Conservation (phyloP, 2,113 vertebrate species). For the Cinclus cinclus region DNA sequence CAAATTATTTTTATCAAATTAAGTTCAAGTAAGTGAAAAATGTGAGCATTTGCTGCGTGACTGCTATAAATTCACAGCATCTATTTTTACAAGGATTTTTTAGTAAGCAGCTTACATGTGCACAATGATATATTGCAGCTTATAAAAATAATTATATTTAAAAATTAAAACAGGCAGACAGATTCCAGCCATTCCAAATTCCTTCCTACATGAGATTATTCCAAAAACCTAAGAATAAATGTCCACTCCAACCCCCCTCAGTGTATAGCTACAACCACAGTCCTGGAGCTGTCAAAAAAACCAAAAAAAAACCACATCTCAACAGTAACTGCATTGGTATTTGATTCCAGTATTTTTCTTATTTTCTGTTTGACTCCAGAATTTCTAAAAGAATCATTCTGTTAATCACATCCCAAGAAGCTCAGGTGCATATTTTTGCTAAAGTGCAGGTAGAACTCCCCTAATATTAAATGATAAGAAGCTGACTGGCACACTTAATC, state of each 20-base stretch:
- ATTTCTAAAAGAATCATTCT: not conserved
- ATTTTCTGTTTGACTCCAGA: not conserved
- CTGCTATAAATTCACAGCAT: not conserved
- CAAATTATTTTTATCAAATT: not conserved
- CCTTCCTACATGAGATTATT: not conserved
- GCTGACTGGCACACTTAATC: not conserved
- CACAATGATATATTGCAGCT: not conserved
- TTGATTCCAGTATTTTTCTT: not conserved
- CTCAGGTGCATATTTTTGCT: not conserved
- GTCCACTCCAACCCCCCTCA: accelerated
- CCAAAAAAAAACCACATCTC: accelerated
- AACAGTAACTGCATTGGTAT: not conserved
- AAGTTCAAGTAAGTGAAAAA: not conserved
- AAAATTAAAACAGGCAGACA: constrained; percentile 27
- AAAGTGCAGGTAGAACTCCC: not conserved
- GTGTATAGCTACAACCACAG: not conserved
- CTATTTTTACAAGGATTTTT: not conserved
- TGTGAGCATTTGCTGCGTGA: not conserved
- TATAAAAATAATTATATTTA: constrained; percentile 20
- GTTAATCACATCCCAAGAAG: not conserved
- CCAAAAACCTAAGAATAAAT: not conserved
- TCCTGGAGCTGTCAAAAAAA: not conserved
- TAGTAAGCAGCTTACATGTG: constrained; percentile 22
- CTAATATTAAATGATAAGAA: not conserved
- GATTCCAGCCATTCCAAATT: constrained; percentile 17